Evolutionary conservation across 2,797 vertebrate genomes (phyloP).

Genomic region (Aselliscus stoliczkanus): DNA sequence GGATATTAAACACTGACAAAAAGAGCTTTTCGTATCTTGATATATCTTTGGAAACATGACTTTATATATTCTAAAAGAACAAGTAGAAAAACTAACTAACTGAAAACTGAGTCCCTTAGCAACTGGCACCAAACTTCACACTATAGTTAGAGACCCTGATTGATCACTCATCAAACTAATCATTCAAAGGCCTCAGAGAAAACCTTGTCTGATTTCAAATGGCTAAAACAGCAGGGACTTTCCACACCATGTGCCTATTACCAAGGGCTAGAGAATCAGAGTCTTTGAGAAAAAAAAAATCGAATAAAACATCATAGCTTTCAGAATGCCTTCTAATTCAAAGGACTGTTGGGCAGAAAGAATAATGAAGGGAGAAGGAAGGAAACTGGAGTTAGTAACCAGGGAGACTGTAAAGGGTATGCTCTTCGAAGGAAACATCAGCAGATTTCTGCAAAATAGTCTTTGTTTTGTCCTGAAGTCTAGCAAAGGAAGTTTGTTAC

Average conservation of each 20-base stretch:
- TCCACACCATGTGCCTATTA: background rate
- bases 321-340: background rate
- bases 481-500: background rate
- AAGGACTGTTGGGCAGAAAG: background rate
- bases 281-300: background rate
- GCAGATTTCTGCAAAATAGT: background rate
- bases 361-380: background rate
- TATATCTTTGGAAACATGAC: background rate
- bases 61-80: background rate
- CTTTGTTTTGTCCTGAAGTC: background rate
- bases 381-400: background rate
- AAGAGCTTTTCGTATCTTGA: background rate
- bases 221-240: background rate
- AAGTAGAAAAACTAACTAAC: background rate
- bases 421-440: background rate
- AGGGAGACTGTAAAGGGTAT: background rate
- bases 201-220: background rate
- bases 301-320: background rate
- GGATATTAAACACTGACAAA: background rate
- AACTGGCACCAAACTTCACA: background rate
- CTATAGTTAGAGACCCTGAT: background rate
- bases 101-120: background rate
- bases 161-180: background rate
- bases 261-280: background rate
- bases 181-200: background rate